Conservation (phyloP, 2,888 invertebrate species). For the Eupeodes luniger region DNA sequence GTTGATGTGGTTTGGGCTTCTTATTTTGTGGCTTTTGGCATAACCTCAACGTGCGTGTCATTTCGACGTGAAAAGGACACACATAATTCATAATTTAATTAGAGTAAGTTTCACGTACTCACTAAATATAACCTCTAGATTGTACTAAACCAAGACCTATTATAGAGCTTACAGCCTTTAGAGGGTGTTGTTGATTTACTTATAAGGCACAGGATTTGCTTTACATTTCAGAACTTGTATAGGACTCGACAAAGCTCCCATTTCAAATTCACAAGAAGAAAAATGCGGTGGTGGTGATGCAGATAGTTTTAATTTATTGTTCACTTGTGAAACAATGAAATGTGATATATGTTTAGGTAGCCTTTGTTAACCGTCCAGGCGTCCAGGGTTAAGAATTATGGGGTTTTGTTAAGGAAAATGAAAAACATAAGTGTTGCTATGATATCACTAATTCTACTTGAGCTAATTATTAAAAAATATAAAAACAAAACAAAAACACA, state of each 20-base stretch:
- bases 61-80: constrained; percentile 73
- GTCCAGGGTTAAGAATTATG: constrained; percentile 22
- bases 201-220: constrained; percentile 43
- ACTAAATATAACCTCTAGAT: neutral
- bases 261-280: neutral
- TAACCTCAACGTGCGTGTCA: constrained; percentile 69
- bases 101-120: constrained; percentile 74
- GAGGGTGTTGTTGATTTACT: constrained; percentile 69
- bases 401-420: constrained; percentile 51
- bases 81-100: constrained; percentile 77
- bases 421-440: constrained; percentile 66
- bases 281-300: constrained; percentile 37
- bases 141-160: constrained; percentile 39
- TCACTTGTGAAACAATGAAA: constrained; percentile 74
- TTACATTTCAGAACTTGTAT: no score
- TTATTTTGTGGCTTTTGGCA: constrained; percentile 38
- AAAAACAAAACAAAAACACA: neutral
- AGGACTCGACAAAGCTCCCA: neutral
- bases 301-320: constrained; percentile 75
- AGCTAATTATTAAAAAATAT: neutral
- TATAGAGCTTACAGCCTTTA: constrained; percentile 22
- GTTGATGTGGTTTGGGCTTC: constrained; percentile 5
- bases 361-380: constrained; percentile 36
- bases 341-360: constrained; percentile 64
- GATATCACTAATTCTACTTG: constrained; percentile 59